phyloP scores from a whole-genome alignment of 2,888 invertebrate genomes.

The Orthonevra nobilis region DNA sequence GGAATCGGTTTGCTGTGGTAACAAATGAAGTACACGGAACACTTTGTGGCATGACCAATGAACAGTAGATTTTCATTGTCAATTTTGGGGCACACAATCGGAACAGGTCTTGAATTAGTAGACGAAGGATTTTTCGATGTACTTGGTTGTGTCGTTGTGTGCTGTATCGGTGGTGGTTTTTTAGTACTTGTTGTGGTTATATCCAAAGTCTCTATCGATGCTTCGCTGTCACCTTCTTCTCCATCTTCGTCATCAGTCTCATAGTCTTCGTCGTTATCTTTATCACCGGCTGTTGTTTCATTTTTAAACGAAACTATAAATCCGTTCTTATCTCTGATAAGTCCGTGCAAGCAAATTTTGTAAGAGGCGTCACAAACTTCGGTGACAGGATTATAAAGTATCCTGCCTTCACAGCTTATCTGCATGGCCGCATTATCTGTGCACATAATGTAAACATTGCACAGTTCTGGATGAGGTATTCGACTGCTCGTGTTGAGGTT shows the following conservation, averaged over 20 bases:
- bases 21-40: conserved; percentile 38
- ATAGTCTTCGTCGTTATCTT: neutral
- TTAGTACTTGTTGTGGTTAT: neutral
- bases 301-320: neutral
- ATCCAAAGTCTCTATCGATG: neutral
- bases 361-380: conserved; percentile 55
- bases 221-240: neutral
- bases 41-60: conserved; percentile 29
- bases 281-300: neutral
- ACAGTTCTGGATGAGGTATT: conserved; percentile 66
- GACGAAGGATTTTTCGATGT: too few relatives aligned
- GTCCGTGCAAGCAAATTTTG: conserved; percentile 7
- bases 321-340: conserved; percentile 6
- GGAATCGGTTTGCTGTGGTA: conserved; percentile 37
- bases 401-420: conserved; percentile 39
- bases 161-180: too few relatives aligned
- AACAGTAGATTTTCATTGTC: conserved; percentile 40
- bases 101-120: too few relatives aligned
- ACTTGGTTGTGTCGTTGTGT: too few relatives aligned
- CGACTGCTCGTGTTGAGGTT: conserved; percentile 34
- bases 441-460: conserved; percentile 63
- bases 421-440: conserved; percentile 41
- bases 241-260: neutral
- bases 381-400: conserved; percentile 49
- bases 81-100: conserved; percentile 11